Base-by-base conservation (phyloP, 2,113 vertebrate species). In the Ammospiza nelsoni region DNA sequence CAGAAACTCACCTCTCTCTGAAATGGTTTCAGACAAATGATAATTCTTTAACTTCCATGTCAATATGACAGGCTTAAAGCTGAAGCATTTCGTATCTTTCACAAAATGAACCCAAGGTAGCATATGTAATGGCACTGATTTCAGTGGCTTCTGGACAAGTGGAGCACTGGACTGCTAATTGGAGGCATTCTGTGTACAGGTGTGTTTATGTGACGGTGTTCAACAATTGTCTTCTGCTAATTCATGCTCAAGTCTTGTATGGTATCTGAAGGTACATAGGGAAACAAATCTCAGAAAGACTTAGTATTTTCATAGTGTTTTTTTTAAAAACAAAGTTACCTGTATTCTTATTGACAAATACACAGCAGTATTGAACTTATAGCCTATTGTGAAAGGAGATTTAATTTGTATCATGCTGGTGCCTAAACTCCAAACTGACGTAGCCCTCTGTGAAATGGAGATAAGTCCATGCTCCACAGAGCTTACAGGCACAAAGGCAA, bases 311-410 rank as follows among this genome's bases (percentile, higher is more conserved):
- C 37, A 20, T 51, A 27, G 22, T 82, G 22, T 6, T 69, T 73
- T 55, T 81, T 81, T 76, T 83, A 11, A 37, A 37, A 80, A 5
- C 12, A 14, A 48, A 67, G 59, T 67, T 35, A 17, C 15, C 8
- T 29, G 3, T 57, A 61, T 68, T 78, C 10, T 65, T n/a, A 19
- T 1, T 71, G 37, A 59, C 43, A 84, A 55, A 43, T 29, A 87
- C 4, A 5, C 5, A 39, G 6, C 29, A 52, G 24, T 79, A 39
- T 76, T 35, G 43, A 58, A 86, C 62, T 12, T 10, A 19, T 12
- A 44, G 20, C 11, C 0, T 25, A 4, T 21, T 0, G 0, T n/a
- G 55, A 57, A 28, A 66, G 33, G 51, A 76, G 33, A 43, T 46
- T 52, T 33, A 8, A 22, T 44, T 68, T 22, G 31, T 62, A 2